Percentiles rank a stretch among this genome's conserved stretches.
Evolutionary conservation across 1,140 invertebrate genomes (phyloP).

Genomic region (Zaprionus vittiger): DNA sequence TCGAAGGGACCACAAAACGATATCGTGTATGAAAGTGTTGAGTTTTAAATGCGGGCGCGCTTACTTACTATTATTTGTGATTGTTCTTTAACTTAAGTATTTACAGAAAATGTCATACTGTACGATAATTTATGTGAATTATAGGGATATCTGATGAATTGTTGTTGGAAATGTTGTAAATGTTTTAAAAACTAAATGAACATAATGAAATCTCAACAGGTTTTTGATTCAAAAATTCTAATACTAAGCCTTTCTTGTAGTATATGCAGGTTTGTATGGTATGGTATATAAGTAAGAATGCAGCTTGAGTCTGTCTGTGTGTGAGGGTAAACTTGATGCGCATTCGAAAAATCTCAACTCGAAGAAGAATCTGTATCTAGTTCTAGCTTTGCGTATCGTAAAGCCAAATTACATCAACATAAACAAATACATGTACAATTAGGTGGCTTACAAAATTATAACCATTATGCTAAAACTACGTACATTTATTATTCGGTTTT

Average conservation of each 20-base stretch:
- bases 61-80: constrained; percentile 77
- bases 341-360: constrained; percentile 34
- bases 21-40: constrained; percentile 3
- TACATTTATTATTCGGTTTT: constrained; percentile 70
- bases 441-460: constrained; percentile 46
- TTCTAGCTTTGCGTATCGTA: constrained; percentile 27
- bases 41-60: constrained; percentile 53
- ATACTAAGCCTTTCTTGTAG: constrained; percentile 29
- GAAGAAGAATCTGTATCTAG: constrained; percentile 33
- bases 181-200: constrained; percentile 41
- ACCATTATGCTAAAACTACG: constrained; percentile 60
- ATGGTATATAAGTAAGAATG: constrained; percentile 15
- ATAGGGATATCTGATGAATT: constrained; percentile 9
- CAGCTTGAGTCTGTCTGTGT: constrained; percentile 16
- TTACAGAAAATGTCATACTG: constrained; percentile 67
- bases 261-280: constrained; percentile 34
- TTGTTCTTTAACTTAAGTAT: constrained; percentile 71
- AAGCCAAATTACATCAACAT: constrained; percentile 32
- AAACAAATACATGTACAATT: constrained; percentile 37
- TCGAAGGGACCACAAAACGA: not conserved
- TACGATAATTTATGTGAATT: constrained; percentile 21
- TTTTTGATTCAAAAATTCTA: constrained; percentile 23
- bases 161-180: constrained; percentile 35
- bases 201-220: constrained; percentile 47
- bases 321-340: constrained; percentile 11